These are phyloP conservation scores for Anguilla megastoma DNA, from an alignment of 2,797 vertebrate species.

Conservation along the genomic window DNA sequence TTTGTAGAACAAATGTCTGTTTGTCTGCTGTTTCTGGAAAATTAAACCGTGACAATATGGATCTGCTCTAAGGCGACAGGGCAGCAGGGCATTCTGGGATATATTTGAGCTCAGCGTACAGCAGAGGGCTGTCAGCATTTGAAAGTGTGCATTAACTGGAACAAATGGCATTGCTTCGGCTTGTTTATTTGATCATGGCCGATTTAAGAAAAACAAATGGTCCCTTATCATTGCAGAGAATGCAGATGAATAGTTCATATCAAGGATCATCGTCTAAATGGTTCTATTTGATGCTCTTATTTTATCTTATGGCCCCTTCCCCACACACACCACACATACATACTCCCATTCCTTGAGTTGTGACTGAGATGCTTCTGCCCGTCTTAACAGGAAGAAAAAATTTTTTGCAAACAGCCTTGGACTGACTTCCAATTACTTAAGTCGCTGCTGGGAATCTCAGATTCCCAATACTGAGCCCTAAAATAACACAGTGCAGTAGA, in stretches of 20 bases:
- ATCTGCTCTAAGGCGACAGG: background rate
- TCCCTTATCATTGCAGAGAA: background rate
- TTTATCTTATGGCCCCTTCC: background rate
- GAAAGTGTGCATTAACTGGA: constrained; percentile 13
- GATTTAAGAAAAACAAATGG: constrained; percentile 2
- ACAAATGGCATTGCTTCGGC: constrained; percentile 6
- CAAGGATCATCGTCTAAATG: background rate
- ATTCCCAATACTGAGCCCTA: constrained; percentile 28
- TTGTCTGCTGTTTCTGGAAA: background rate
- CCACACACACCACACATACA: no score
- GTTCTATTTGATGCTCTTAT: background rate
- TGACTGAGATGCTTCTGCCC: background rate
- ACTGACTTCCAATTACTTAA: constrained; percentile 31
- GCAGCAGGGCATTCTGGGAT: background rate
- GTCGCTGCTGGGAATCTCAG: constrained; percentile 33
- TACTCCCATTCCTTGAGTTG: background rate
- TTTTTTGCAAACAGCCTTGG: constrained; percentile 37
- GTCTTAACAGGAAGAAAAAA: background rate
- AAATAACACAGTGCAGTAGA: constrained; percentile 37
- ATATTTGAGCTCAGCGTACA: background rate
- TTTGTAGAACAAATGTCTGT: background rate
- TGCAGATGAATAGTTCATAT: background rate
- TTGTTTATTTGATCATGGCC: constrained; percentile 19
- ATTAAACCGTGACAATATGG: constrained; percentile 6
- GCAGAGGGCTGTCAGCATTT: background rate